phyloP scores from a whole-genome alignment of 2,797 vertebrate species.

The Notolepis coatsorum region DNA sequence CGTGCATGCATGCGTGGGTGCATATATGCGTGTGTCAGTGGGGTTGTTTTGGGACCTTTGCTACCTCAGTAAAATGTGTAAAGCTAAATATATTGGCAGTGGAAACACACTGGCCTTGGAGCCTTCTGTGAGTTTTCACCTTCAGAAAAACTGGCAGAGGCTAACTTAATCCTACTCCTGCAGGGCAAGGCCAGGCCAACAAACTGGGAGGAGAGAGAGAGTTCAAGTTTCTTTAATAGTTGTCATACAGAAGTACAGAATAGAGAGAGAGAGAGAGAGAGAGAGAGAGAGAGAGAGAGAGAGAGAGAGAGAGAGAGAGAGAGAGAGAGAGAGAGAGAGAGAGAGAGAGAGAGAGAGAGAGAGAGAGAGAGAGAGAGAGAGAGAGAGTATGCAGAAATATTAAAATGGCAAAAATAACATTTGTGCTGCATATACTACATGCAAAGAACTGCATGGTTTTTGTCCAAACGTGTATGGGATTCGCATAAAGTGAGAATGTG shows the following conservation, averaged over 20 bases:
- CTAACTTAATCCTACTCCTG: conserved; percentile 64
- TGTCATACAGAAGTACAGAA: too few relatives aligned
- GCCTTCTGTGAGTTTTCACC: conserved; percentile 63
- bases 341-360: not conserved
- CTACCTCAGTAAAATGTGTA: conserved; percentile 35
- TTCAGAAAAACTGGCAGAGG: conserved; percentile 55
- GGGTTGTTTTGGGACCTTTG: not conserved
- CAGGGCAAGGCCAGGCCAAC: conserved; percentile 44
- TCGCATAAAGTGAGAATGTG: too few relatives aligned
- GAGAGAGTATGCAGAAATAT: too few relatives aligned
- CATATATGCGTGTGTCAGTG: not conserved
- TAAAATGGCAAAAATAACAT: too few relatives aligned
- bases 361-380: not conserved
- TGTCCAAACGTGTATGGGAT: too few relatives aligned
- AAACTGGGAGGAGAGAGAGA: conserved; percentile 12
- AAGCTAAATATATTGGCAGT: conserved; percentile 57
- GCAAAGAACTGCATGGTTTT: too few relatives aligned
- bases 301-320: conserved; percentile 27
- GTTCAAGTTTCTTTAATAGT: too few relatives aligned
- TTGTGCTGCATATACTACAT: too few relatives aligned
- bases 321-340: not conserved
- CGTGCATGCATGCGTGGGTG: not conserved
- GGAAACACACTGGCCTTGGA: conserved; percentile 56
- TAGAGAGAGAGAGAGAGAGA: conserved; percentile 25
- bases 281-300: conserved; percentile 12